Evolutionary conservation across 2,113 vertebrate genomes (phyloP), one percentile per base, ranked within the genome.

Genomic region (Pandion haliaetus): DNA sequence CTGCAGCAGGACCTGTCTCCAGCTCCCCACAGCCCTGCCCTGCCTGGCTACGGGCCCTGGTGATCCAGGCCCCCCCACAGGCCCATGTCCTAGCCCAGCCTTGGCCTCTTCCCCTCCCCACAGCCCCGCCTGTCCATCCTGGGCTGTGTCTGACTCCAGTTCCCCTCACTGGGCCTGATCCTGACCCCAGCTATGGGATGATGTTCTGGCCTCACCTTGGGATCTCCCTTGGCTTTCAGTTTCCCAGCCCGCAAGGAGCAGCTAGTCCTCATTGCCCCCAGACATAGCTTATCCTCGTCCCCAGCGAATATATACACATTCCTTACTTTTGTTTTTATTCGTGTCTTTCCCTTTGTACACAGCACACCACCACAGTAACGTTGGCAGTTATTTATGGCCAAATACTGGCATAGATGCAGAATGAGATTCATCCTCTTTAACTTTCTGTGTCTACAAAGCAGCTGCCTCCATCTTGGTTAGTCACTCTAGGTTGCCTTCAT

Each of bases 161-260:
- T 49, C 14, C 29, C 45, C 31, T 59, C 40, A 42, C 7, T 9
- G 13, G 31, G 2, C n/a, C 42, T 55, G 38, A 31, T 62, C 9
- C 55, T 88, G 67, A 67, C 23, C 14, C 19, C 58, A 17, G 17
- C 9, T 63, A 12, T 55, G 40, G 13, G 8, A 24, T 93, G 40
- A 25, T 50, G 14, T 29, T 63, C 71, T 77, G 31, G 28, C 17
- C 24, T 83, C 28, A 32, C 21, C 20, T 5, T 54, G 25, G 24
- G 31, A 38, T 72, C 20, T 59, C 19, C 23, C 20, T 80, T 0
- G 0, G n/a, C 29, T 34, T 6, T 32, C 3, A 2, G 7, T 82
- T 92, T 86, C 49, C 36, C 59, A 90, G 25, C 4, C n/a, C 5
- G 1, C 23, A 44, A 32, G 17, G 14, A 55, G 23, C 16, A 61